Evolutionary conservation across 2,888 invertebrate genomes (phyloP).

Genomic region (Hesperia comma): DNA sequence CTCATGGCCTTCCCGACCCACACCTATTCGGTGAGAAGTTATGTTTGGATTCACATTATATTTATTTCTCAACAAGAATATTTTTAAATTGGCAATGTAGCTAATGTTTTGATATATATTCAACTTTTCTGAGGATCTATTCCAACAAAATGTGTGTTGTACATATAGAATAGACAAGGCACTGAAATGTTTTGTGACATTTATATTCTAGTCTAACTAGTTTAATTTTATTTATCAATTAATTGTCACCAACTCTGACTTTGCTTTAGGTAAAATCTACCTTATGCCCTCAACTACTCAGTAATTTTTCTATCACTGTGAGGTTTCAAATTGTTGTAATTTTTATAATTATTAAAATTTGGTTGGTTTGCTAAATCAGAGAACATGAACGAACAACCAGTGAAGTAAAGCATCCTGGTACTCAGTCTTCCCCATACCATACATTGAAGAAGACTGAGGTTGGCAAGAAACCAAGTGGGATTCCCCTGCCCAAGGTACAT

Average conservation of each 20-base stretch:
- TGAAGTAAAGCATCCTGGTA: slow-evolving; percentile 73
- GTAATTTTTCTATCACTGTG: too few species aligned
- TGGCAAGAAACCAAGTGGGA: slow-evolving; percentile 76
- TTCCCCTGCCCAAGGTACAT: slow-evolving; percentile 74
- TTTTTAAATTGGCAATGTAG: neutral
- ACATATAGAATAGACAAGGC: too few species aligned
- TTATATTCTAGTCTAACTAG: too few species aligned
- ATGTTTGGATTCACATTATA: neutral
- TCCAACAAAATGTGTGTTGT: too few species aligned
- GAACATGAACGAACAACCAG: slow-evolving; percentile 79
- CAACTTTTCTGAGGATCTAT: too few species aligned
- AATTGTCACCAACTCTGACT: too few species aligned
- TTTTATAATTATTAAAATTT: neutral
- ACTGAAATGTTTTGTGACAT: too few species aligned
- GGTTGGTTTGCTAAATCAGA: slow-evolving; percentile 47
- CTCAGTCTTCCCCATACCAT: slow-evolving; percentile 78
- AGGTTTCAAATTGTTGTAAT: neutral
- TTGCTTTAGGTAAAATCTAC: too few species aligned
- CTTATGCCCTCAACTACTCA: too few species aligned
- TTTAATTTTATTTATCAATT: too few species aligned
- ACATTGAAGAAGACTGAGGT: slow-evolving; percentile 72
- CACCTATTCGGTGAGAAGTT: slow-evolving; percentile 68
- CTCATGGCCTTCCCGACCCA: slow-evolving; percentile 86
- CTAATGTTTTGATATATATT: too few species aligned
- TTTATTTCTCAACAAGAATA: neutral